Evolutionary conservation across 2,113 vertebrate species (phyloP).

Genomic region (Acanthochromis polyacanthus): DNA sequence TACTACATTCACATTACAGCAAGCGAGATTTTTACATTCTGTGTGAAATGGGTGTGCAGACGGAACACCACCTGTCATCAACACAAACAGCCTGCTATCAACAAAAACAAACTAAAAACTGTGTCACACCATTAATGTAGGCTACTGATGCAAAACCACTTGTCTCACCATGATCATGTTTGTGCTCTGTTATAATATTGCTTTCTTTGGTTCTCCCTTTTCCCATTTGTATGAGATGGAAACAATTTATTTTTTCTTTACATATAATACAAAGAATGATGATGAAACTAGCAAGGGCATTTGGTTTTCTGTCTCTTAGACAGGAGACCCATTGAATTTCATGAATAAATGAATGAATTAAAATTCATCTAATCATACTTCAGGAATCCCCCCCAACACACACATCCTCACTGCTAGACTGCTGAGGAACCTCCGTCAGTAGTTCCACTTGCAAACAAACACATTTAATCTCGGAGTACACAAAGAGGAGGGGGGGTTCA

Average conservation of each 20-base stretch:
- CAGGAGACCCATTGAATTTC: constrained; percentile 79
- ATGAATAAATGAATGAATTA: constrained; percentile 86
- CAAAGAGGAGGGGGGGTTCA: constrained; percentile 51
- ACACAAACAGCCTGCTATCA: constrained; percentile 66
- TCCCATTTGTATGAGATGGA: constrained; percentile 69
- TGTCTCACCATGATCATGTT: constrained; percentile 70
- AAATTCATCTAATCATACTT: constrained; percentile 83
- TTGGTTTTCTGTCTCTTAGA: constrained; percentile 75
- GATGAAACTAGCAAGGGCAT: constrained; percentile 80
- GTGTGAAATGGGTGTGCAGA: constrained; percentile 61
- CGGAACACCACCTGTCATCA: constrained; percentile 71
- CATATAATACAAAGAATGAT: constrained; percentile 78
- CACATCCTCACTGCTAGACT: constrained; percentile 30
- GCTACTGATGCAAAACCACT: constrained; percentile 73
- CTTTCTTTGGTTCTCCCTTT: constrained; percentile 74
- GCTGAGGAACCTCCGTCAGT: constrained; percentile 64
- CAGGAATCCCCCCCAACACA: constrained; percentile 65
- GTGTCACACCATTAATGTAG: constrained; percentile 73
- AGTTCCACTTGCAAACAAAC: constrained; percentile 77
- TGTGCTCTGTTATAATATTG: constrained; percentile 62
- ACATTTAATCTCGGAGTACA: constrained; percentile 70
- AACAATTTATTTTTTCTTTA: constrained; percentile 81
- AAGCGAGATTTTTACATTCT: constrained; percentile 50
- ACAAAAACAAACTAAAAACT: constrained; percentile 76
- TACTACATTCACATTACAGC: constrained; percentile 48